Evolutionary conservation across 2,113 vertebrate genomes (phyloP).

Genomic region (Chauna torquata): DNA sequence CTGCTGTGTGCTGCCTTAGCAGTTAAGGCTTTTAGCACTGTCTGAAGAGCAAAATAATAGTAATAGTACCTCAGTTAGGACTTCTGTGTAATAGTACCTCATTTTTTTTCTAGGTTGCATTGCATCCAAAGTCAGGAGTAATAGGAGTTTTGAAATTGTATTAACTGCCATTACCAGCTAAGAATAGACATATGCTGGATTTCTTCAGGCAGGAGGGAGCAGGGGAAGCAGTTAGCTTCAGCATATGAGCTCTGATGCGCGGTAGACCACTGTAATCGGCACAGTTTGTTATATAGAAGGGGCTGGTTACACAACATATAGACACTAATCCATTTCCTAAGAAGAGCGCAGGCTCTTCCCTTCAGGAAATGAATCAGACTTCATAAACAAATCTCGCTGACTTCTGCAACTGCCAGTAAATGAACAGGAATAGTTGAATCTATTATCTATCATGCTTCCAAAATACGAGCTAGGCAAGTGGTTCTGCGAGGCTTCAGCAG

Average conservation of each 20-base stretch:
- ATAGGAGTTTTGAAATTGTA: not conserved
- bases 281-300: not conserved
- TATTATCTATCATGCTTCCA: not conserved
- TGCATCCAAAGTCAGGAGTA: not conserved
- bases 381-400: not conserved
- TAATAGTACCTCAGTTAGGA: no score
- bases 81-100: not conserved
- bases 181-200: not conserved
- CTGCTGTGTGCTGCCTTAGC: not conserved
- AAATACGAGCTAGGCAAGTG: not conserved
- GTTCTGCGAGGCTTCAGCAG: not conserved
- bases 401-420: constrained; percentile 11
- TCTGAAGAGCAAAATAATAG: not conserved
- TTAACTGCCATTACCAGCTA: not conserved
- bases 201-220: not conserved
- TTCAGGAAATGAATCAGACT: constrained; percentile 16
- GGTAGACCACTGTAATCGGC: not conserved
- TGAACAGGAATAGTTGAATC: not conserved
- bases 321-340: not conserved
- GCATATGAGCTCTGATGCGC: not conserved
- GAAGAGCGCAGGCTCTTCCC: not conserved
- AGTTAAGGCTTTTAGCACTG: not conserved
- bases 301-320: not conserved
- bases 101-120: not conserved
- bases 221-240: not conserved